Percentiles rank a stretch among this genome's conserved stretches.
phyloP scores from a whole-genome alignment of 2,797 vertebrate genomes.

The Bovichtus diacanthus region DNA sequence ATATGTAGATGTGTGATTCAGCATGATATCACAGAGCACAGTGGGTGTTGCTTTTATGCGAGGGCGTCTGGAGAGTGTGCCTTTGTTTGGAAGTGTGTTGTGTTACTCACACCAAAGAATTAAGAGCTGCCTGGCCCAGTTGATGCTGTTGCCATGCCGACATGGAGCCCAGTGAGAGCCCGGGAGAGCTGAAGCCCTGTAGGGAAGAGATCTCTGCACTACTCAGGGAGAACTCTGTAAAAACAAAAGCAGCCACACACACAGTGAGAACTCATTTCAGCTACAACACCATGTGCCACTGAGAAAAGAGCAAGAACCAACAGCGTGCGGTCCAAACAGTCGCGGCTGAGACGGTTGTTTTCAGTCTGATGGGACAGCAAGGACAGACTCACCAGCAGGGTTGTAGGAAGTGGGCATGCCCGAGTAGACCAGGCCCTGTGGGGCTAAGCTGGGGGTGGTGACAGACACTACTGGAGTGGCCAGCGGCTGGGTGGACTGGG shows the following conservation, averaged over 20 bases:
- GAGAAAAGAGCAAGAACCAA: conserved; percentile 61
- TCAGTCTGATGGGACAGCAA: conserved; percentile 26
- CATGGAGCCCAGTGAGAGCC: conserved; percentile 95
- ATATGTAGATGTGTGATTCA: conserved; percentile 63
- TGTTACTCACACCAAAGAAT: conserved; percentile 97
- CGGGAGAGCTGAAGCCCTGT: conserved; percentile 96
- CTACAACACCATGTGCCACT: conserved; percentile 49
- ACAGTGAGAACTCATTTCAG: conserved; percentile 65
- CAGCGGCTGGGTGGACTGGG: conserved; percentile 93
- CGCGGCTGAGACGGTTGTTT: conserved; percentile 28
- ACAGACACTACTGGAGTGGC: conserved; percentile 98
- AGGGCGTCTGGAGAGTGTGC: conserved; percentile 75
- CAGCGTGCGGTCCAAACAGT: conserved; percentile 40
- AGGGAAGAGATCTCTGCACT: conserved; percentile 96
- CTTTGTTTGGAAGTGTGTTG: conserved; percentile 82
- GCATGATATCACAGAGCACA: conserved; percentile 44
- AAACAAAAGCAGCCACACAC: conserved; percentile 70
- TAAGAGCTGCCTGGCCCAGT: conserved; percentile 94
- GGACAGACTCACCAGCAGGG: conserved; percentile 90
- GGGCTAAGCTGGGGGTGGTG: conserved; percentile 96
- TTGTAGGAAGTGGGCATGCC: conserved; percentile 98
- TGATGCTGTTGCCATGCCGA: conserved; percentile 99
- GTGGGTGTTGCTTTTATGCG: conserved; percentile 71
- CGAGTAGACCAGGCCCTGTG: conserved; percentile 95
- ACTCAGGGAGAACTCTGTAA: conserved; percentile 96